Conservation (phyloP, 2,113 vertebrate genomes). For the Physeter macrocephalus region DNA sequence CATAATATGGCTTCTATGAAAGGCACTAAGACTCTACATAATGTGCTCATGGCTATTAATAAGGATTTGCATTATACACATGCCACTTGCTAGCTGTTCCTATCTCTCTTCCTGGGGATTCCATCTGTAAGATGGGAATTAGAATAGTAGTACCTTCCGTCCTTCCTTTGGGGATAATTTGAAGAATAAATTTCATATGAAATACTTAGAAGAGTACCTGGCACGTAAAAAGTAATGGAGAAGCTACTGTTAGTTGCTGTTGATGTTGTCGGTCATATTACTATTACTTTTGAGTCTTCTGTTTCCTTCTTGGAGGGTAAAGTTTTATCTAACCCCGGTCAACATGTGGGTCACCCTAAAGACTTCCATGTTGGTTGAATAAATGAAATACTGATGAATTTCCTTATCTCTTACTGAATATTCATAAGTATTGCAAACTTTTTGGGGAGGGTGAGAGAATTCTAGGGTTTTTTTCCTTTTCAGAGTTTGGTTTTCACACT, state of each 20-base stretch:
- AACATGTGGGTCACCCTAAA: neutral
- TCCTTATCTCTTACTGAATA: neutral
- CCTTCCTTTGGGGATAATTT: neutral
- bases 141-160: too few species aligned
- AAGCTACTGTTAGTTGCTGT: neutral
- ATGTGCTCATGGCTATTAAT: neutral
- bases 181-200: neutral
- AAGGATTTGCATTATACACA: neutral
- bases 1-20: neutral
- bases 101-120: neutral
- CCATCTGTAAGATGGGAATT: neutral
- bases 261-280: neutral
- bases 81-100: neutral
- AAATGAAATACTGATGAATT: neutral
- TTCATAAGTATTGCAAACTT: neutral
- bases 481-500: slow-evolving; percentile 3
- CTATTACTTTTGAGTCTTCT: neutral
- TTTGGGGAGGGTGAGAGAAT: neutral
- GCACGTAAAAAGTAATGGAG: neutral
- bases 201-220: neutral
- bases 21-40: neutral
- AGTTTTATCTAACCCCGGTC: neutral
- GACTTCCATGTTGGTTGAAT: neutral
- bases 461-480: neutral
- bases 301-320: neutral